phyloP scores from a whole-genome alignment of 1,140 invertebrate species.

The Pseudomyrmex pallidus region DNA sequence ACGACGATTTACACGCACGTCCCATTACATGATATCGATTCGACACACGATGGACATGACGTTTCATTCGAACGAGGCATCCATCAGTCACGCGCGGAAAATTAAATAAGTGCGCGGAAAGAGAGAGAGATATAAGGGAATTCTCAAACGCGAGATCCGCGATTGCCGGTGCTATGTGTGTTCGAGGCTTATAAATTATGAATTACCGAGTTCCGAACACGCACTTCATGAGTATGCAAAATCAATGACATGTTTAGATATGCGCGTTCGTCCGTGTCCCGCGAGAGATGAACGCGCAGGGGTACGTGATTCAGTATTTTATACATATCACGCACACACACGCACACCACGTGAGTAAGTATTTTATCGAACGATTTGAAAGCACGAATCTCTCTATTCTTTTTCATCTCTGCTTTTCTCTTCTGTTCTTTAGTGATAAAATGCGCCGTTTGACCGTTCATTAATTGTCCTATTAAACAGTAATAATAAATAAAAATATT shows the following conservation, averaged over 20 bases:
- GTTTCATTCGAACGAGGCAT: constrained; percentile 23
- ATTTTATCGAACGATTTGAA: not conserved
- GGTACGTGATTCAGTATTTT: not conserved
- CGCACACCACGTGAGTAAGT: not conserved
- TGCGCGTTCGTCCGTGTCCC: not conserved
- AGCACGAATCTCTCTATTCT: not conserved
- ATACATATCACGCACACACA: too few relatives aligned
- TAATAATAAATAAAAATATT: too few relatives aligned
- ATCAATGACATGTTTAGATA: constrained; percentile 33
- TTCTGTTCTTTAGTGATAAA: too few relatives aligned
- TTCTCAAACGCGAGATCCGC: constrained; percentile 12
- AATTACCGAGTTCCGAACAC: constrained; percentile 4
- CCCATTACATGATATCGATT: constrained; percentile 51
- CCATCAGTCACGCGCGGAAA: constrained; percentile 37
- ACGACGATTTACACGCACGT: constrained; percentile 44
- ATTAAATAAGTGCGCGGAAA: constrained; percentile 35
- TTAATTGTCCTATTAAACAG: too few relatives aligned
- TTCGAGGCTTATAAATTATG: constrained; percentile 21
- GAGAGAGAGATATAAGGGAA: constrained; percentile 32
- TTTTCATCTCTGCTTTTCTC: not conserved
- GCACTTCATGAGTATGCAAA: constrained; percentile 32
- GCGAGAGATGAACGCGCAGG: not conserved
- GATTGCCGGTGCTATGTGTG: not conserved
- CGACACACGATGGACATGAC: constrained; percentile 11
- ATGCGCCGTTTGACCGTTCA: too few relatives aligned